Conservation (phyloP, 2,113 vertebrate genomes). For the Ursus arctos region DNA sequence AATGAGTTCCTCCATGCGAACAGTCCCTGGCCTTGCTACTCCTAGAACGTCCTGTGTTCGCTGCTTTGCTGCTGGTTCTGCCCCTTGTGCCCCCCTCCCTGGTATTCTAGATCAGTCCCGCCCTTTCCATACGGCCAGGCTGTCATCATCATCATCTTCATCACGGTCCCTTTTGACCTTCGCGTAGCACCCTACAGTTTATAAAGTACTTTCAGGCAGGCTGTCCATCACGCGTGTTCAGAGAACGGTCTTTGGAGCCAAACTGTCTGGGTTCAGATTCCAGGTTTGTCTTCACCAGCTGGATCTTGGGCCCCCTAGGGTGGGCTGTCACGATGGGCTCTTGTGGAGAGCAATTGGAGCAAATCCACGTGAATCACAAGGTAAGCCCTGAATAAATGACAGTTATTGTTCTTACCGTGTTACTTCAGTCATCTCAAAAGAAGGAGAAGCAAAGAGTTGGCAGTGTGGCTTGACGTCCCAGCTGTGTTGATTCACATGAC, state of each 20-base stretch:
- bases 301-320: too few species aligned
- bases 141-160: background rate
- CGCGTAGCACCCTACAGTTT: background rate
- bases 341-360: background rate
- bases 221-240: background rate
- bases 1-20: background rate
- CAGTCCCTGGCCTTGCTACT: background rate
- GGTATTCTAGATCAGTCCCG: background rate
- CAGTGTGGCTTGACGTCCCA: background rate
- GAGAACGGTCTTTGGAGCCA: background rate
- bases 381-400: background rate
- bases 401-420: background rate
- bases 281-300: fast-evolving
- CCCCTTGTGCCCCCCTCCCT: too few species aligned
- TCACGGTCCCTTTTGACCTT: background rate
- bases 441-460: background rate
- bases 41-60: fast-evolving
- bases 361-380: background rate
- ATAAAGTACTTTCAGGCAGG: background rate
- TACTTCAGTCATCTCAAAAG: background rate
- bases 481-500: background rate
- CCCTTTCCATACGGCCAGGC: background rate
- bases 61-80: background rate
- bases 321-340: background rate
- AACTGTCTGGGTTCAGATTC: background rate